These are phyloP conservation scores for Cynopterus brachyotis DNA, from an alignment of 2,113 vertebrate species.

Conservation along the genomic window DNA sequence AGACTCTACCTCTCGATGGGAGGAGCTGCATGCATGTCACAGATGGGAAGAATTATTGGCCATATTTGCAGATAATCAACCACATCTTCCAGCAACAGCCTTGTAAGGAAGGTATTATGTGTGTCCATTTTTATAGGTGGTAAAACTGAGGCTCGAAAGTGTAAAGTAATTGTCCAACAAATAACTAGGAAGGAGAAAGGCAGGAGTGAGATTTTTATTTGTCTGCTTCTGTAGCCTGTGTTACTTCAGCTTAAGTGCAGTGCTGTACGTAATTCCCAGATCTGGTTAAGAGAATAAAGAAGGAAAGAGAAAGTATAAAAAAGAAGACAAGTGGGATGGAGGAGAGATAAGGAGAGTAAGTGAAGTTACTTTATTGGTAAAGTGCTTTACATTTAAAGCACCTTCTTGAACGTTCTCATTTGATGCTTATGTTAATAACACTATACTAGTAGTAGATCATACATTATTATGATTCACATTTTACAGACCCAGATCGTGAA, in stretches of 20 bases:
- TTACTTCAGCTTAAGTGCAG: background rate
- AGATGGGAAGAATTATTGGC: background rate
- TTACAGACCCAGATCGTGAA: background rate
- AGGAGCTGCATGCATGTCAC: background rate
- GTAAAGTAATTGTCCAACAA: background rate
- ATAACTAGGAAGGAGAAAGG: background rate
- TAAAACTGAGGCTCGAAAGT: background rate
- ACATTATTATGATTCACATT: background rate
- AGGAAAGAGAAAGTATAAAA: background rate
- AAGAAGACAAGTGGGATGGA: background rate
- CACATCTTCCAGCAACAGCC: background rate
- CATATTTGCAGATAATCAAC: background rate
- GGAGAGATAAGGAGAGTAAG: background rate
- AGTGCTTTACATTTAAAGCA: background rate
- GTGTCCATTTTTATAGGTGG: background rate
- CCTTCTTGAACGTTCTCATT: conserved; percentile 21
- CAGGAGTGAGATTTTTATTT: background rate
- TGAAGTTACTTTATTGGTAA: background rate
- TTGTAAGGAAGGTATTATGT: background rate
- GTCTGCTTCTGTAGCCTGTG: background rate
- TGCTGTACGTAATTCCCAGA: background rate
- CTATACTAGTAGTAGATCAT: background rate
- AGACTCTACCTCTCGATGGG: background rate
- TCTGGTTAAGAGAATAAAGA: background rate
- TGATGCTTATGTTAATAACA: background rate